Conservation (phyloP, 2,888 invertebrate species). For the Herminia tarsipennalis region DNA sequence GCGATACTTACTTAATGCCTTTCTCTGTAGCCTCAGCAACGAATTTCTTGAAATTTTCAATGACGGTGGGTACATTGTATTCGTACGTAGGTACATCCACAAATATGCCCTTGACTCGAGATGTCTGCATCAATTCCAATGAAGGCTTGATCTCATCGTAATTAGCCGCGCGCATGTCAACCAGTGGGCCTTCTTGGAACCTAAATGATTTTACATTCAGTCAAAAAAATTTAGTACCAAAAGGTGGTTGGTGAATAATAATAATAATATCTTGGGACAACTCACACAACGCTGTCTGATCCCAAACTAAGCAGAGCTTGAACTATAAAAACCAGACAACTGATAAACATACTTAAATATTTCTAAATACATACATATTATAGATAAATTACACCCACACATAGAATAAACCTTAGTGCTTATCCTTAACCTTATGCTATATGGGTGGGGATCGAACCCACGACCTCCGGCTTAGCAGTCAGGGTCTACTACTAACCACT, state of each 20-base stretch:
- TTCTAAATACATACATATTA: too few species aligned
- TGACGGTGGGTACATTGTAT: constrained; percentile 70
- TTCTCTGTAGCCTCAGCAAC: constrained; percentile 78
- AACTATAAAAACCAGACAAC: too few species aligned
- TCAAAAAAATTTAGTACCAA: background rate
- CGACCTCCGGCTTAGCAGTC: too few species aligned
- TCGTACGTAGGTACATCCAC: constrained; percentile 87
- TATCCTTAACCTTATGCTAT: too few species aligned
- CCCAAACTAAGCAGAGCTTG: too few species aligned
- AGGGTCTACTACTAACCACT: too few species aligned
- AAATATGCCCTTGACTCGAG: constrained; percentile 88
- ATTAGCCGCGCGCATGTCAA: constrained; percentile 81
- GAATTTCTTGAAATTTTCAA: constrained; percentile 60
- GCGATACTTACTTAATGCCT: constrained; percentile 78
- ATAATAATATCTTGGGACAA: too few species aligned
- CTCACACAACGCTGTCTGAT: too few species aligned
- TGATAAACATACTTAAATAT: too few species aligned
- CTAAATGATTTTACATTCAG: constrained; percentile 54
- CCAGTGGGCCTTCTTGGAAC: constrained; percentile 92
- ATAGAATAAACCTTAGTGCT: too few species aligned
- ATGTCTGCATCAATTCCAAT: constrained; percentile 48
- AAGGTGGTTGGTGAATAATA: background rate
- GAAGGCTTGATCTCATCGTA: constrained; percentile 40
- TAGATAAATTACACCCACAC: too few species aligned
- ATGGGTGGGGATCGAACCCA: too few species aligned